Evolutionary conservation across 1,140 invertebrate genomes (phyloP), one percentile per base, ranked within the genome.

Genomic region (Delia radicum): DNA sequence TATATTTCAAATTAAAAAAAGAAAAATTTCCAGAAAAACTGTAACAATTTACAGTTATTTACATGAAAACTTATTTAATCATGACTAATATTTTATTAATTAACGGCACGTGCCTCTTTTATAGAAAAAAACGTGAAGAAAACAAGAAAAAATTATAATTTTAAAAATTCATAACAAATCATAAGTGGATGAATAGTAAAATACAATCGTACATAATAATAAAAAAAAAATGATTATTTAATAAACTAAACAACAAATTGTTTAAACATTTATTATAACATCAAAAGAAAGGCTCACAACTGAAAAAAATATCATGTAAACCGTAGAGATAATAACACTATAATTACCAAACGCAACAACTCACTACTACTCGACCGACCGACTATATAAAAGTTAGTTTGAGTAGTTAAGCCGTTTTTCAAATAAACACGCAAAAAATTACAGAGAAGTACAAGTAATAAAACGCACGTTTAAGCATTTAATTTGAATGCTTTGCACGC

Each of bases 401-500:
- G n/a, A n/a, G n/a, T n/a, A n/a, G n/a, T n/a, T 8, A 18, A 55
- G 21, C 21, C n/a, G n/a, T n/a, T n/a, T n/a, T n/a, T n/a, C n/a
- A n/a, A n/a, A n/a, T n/a, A n/a, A n/a, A n/a, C n/a, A n/a, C n/a
- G n/a, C n/a, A 55, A 55, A 55, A 18, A 55, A 37, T 10, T 10
- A 37, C 8, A 13, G 15, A 55, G 24, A 55, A 55, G 21, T 55
- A 55, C 48, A 21, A 55, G 48, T 55, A 55, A 55, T 55, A 55
- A 55, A 55, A 55, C 48, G 48, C 48, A 55, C 48, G 48, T 55
- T 55, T 55, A 55, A 55, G 48, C 48, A 21, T 55, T 55, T 55
- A 55, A 55, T 55, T 55, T 55, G 48, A 55, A 55, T 55, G 48
- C 48, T 55, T 55, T 55, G 48, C 48, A 55, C 48, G 48, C 48